A percentile compares a stretch with the other conserved stretches of the same genome.
Evolutionary conservation across 2,797 vertebrate species (phyloP).

Genomic region (Cirrhinus molitorella): DNA sequence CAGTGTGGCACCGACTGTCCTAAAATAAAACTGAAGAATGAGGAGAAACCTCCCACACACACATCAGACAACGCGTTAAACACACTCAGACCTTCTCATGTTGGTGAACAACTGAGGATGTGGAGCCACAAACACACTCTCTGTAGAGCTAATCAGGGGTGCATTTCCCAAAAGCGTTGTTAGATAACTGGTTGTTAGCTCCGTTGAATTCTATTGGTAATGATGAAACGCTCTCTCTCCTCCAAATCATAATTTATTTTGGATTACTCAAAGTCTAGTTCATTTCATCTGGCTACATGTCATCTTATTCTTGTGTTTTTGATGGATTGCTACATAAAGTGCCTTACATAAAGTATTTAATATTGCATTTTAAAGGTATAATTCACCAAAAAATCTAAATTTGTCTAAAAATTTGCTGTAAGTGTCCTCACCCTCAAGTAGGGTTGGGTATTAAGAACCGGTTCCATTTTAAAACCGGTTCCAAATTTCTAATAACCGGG

Average conservation of each 20-base stretch:
- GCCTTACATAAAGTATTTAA: neutral
- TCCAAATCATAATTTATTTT: neutral
- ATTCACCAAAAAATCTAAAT: no score
- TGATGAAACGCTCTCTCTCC: neutral
- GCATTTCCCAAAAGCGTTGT: neutral
- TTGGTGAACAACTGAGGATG: neutral
- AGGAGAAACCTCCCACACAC: slow-evolving; percentile 16
- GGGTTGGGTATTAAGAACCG: no score
- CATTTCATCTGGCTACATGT: neutral
- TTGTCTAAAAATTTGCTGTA: neutral
- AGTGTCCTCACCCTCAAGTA: neutral
- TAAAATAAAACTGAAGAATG: neutral
- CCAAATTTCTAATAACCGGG: no score
- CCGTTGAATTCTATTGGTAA: neutral
- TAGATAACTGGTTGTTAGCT: neutral
- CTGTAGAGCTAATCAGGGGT: neutral
- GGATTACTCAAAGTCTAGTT: neutral
- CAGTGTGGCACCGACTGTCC: neutral
- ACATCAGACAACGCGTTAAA: neutral
- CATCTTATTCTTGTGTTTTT: neutral
- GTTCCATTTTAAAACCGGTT: no score
- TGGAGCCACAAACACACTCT: neutral
- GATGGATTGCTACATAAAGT: neutral
- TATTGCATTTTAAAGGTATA: no score
- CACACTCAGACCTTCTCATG: slow-evolving; percentile 8